A percentile compares a stretch with the other conserved stretches of the same genome.
Evolutionary conservation across 2,888 invertebrate genomes (phyloP).

Genomic region (Cyrtodaria siliqua): DNA sequence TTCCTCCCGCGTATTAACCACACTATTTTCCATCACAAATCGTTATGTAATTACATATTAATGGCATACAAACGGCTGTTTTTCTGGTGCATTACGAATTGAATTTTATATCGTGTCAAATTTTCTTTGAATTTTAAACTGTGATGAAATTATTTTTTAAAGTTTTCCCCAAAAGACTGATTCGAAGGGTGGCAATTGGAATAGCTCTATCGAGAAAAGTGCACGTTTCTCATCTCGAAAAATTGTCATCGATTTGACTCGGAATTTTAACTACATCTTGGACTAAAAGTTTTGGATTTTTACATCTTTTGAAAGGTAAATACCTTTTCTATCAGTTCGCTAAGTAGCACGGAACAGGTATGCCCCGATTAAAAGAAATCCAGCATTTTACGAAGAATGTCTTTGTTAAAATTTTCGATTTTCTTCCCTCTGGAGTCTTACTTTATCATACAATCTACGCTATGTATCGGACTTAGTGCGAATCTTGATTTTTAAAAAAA

Average conservation of each 20-base stretch:
- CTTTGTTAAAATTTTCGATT: slow-evolving; percentile 59
- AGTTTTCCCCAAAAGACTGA: not conserved
- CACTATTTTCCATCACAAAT: slow-evolving; percentile 30
- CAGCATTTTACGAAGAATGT: slow-evolving; percentile 44
- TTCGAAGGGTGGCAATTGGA: slow-evolving; percentile 60
- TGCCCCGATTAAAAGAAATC: slow-evolving; percentile 31
- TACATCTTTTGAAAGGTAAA: slow-evolving; percentile 53
- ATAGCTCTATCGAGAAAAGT: slow-evolving; percentile 64
- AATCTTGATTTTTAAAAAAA: too few species aligned
- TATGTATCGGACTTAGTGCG: too few species aligned
- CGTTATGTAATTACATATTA: not conserved
- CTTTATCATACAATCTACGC: not conserved
- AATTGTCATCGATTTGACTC: slow-evolving; percentile 49
- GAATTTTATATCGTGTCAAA: not conserved
- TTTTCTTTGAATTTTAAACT: not conserved
- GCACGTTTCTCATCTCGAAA: slow-evolving; percentile 66
- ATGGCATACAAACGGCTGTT: too few species aligned
- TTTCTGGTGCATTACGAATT: not conserved
- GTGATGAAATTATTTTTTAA: slow-evolving; percentile 2
- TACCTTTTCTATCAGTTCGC: slow-evolving; percentile 45
- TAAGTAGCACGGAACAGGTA: slow-evolving; percentile 3
- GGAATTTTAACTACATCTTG: slow-evolving; percentile 26
- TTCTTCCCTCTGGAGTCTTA: not conserved
- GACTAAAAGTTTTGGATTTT: slow-evolving; percentile 41
- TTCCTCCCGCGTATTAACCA: slow-evolving; percentile 33